A percentile compares a stretch with the other conserved stretches of the same genome.
phyloP scores from a whole-genome alignment of 2,797 vertebrate genomes.

The Onychomys arenicola region DNA sequence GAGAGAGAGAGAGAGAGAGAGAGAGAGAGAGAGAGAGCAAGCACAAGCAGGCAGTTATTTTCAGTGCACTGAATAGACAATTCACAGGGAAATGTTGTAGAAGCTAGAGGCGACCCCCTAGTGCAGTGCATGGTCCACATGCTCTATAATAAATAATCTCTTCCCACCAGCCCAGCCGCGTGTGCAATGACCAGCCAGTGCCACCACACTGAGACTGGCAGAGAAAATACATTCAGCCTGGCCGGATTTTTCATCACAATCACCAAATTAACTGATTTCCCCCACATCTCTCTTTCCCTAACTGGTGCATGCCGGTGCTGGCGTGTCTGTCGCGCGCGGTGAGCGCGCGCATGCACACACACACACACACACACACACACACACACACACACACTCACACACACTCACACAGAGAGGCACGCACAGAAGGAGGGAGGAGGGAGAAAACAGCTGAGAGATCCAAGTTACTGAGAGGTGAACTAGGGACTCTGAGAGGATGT shows the following conservation, averaged over 20 bases:
- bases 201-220: conserved; percentile 79
- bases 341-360: accelerated
- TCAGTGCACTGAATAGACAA: conserved; percentile 87
- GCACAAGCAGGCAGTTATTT: conserved; percentile 76
- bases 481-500: conserved; percentile 61
- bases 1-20: not conserved
- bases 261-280: conserved; percentile 79
- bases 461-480: conserved; percentile 82
- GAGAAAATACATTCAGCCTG: conserved; percentile 83
- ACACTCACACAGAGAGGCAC: not conserved
- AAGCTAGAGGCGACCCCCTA: conserved; percentile 84
- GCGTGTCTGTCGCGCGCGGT: no score
- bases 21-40: not conserved
- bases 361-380: not conserved
- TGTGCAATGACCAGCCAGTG: conserved; percentile 81
- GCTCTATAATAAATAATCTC: conserved; percentile 86
- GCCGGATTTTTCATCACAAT: conserved; percentile 77
- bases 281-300: conserved; percentile 58
- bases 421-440: not conserved
- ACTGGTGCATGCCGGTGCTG: not conserved
- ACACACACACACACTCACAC: not conserved
- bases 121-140: conserved; percentile 85
- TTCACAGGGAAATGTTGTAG: conserved; percentile 86
- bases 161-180: conserved; percentile 81
- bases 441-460: conserved; percentile 60